Evolutionary conservation across 2,888 invertebrate species (phyloP).

Genomic region (Cyrtodaria siliqua): DNA sequence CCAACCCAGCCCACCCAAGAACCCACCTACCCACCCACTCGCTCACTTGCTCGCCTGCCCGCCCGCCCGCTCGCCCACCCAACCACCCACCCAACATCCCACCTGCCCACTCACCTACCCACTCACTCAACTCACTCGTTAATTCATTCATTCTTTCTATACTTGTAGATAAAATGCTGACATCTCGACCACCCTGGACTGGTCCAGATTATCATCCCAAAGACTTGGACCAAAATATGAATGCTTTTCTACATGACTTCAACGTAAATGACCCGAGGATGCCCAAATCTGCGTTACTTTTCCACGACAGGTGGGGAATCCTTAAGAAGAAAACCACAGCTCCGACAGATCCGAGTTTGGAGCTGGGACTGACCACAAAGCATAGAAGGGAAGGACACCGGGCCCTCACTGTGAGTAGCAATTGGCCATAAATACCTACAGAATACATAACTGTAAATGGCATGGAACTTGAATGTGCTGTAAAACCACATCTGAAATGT

Average conservation of each 20-base stretch:
- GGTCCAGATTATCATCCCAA: conserved; percentile 80
- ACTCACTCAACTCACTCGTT: no score
- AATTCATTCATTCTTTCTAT: no score
- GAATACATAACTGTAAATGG: no score
- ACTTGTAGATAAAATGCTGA: conserved; percentile 59
- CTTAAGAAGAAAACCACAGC: conserved; percentile 65
- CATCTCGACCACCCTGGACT: conserved; percentile 80
- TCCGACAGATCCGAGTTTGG: conserved; percentile 70
- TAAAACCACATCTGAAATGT: no score
- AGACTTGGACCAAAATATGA: conserved; percentile 78
- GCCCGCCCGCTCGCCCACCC: no score
- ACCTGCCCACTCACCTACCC: no score
- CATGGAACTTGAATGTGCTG: no score
- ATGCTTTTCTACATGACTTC: conserved; percentile 77
- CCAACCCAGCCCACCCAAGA: no score
- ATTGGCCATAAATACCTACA: no score
- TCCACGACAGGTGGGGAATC: conserved; percentile 82
- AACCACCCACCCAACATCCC: no score
- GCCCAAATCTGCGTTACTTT: conserved; percentile 74
- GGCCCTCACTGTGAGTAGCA: conserved; percentile 72
- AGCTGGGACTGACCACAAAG: conserved; percentile 73
- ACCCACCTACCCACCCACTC: no score
- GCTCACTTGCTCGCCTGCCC: no score
- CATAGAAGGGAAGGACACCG: conserved; percentile 73
- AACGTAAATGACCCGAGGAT: conserved; percentile 82